Conservation (phyloP, 2,113 vertebrate genomes). For the Dolichotis patagonum region DNA sequence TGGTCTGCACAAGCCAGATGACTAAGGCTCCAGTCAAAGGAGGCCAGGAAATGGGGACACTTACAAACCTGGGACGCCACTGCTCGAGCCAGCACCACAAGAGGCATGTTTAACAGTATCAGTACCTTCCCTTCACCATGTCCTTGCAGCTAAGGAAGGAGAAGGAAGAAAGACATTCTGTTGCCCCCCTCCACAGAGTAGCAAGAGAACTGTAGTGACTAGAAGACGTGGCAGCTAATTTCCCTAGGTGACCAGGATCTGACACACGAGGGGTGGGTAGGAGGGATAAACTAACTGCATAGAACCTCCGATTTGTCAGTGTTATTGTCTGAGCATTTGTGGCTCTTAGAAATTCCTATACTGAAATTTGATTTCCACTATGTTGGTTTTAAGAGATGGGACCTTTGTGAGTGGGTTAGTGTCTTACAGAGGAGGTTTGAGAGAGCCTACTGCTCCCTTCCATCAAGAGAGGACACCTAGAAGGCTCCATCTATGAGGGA, state of each 20-base stretch:
- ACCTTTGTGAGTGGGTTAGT: background rate
- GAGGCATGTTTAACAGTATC: background rate
- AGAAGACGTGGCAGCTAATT: background rate
- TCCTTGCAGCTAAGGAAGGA: background rate
- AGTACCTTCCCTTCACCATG: fast-evolving
- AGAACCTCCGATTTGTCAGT: background rate
- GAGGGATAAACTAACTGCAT: background rate
- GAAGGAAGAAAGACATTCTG: background rate
- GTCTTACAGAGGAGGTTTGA: background rate
- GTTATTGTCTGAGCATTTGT: background rate
- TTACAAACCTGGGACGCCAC: background rate
- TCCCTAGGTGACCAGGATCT: background rate
- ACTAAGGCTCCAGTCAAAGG: background rate
- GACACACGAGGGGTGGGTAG: background rate
- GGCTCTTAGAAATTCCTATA: background rate
- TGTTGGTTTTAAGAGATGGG: background rate
- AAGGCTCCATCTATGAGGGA: background rate
- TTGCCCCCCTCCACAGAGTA: fast-evolving
- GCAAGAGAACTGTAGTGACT: background rate
- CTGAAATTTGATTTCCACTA: background rate
- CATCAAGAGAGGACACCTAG: background rate
- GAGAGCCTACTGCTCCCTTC: background rate
- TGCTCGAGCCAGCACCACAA: background rate
- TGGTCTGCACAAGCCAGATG: background rate
- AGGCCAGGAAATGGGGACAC: background rate